Evolutionary conservation across 1,140 invertebrate genomes (phyloP), one percentile per base, ranked within the genome.

Genomic region (Armadillidium nasatum): DNA sequence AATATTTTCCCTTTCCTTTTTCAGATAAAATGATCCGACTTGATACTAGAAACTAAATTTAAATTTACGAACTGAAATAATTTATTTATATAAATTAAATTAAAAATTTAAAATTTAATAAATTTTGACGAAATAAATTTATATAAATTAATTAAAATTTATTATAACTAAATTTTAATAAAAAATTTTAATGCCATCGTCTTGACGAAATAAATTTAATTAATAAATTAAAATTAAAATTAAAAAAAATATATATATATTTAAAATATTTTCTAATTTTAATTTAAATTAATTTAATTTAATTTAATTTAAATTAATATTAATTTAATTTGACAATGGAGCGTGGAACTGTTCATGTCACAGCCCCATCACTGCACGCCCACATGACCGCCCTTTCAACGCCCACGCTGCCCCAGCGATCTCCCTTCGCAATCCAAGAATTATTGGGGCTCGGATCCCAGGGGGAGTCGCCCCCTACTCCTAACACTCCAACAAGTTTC

Each of bases 391-490:
- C 79, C 72, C 76, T 80, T 43, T 78, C 76, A 68, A 76, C 76
- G 44, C 79, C 80, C 72, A 84, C 85, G 72, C 89, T 92, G 88
- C 92, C 92, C 80, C 93, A 94, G 85, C 88, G 93, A 81, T 94
- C 92, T 79, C 93, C 93, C 19, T 96, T 95, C 86, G 94, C 92
- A 80, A 95, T 95, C 83, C 93, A 96, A 85, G 93, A 96, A 87
- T 87, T 95, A 80, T 86, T 95, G 82, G 93, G 93, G 0, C 85
- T 95, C 50, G 90, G 90, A 68, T 78, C 78, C 10, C 79, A 80
- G 54, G 77, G 76, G 10, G 79, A 80, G 1, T 78, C 79, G 22
- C 73, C 76, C 2, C 77, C 77, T 15, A 66, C 74, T 43, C 74
- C 73, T 13, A 73, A 73, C 45, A 21, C 74, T 0, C 70, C 79